phyloP scores from a whole-genome alignment of 2,113 vertebrate genomes.

The Pangasianodon hypophthalmus region DNA sequence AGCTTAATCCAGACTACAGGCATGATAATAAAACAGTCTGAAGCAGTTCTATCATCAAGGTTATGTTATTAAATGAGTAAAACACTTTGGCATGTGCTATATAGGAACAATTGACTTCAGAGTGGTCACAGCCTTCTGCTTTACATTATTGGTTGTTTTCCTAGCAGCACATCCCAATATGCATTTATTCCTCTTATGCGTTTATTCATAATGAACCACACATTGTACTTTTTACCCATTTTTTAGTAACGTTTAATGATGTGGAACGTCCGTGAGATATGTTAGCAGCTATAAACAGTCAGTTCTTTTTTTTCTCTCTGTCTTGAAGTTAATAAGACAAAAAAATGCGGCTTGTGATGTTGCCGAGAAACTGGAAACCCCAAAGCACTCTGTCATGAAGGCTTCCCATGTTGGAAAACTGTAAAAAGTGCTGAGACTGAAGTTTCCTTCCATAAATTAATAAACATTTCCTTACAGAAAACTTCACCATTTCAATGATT shows the following conservation, averaged over 20 bases:
- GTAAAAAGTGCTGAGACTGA: neutral
- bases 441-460: neutral
- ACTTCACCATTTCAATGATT: too few relatives aligned
- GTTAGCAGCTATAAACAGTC: neutral
- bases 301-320: neutral
- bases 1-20: neutral
- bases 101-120: neutral
- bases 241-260: neutral
- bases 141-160: neutral
- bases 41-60: neutral
- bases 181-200: neutral
- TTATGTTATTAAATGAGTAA: neutral
- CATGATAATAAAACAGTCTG: neutral
- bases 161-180: neutral
- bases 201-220: neutral
- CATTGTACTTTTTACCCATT: neutral
- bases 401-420: neutral
- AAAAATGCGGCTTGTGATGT: neutral
- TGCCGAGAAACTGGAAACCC: neutral
- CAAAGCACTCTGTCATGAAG: neutral
- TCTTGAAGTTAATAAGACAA: neutral
- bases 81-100: neutral
- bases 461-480: neutral
- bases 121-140: too few relatives aligned
- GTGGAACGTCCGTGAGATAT: neutral